phyloP scores from a whole-genome alignment of 2,888 invertebrate genomes.

The Pollenia angustigena region DNA sequence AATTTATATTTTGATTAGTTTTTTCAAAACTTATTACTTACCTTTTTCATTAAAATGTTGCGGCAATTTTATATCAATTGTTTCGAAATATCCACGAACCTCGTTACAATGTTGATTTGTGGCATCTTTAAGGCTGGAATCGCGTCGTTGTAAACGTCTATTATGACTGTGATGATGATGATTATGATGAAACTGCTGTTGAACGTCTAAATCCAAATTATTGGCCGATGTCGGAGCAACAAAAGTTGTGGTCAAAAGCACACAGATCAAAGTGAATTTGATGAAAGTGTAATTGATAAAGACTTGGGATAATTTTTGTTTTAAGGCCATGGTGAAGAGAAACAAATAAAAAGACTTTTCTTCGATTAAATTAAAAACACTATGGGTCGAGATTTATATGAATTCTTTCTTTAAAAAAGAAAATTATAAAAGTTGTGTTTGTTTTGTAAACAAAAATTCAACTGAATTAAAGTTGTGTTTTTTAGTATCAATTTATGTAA shows the following conservation, averaged over 20 bases:
- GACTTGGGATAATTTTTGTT: conserved; percentile 44
- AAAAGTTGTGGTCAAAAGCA: conserved; percentile 53
- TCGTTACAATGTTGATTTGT: conserved; percentile 79
- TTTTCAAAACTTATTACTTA: conserved; percentile 66
- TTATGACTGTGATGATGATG: conserved; percentile 74
- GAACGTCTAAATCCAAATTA: conserved; percentile 66
- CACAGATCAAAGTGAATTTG: conserved; percentile 49
- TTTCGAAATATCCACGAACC: conserved; percentile 81
- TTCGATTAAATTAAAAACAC: no score
- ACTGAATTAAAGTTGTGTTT: no score
- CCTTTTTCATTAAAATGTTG: conserved; percentile 82
- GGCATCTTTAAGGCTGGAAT: conserved; percentile 78
- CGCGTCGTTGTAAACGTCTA: conserved; percentile 80
- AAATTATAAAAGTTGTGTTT: no score
- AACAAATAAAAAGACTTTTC: no score
- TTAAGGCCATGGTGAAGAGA: conserved; percentile 54
- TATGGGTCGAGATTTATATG: no score
- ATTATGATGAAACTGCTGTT: conserved; percentile 75
- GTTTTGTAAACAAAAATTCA: no score
- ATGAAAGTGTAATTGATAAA: conserved; percentile 31
- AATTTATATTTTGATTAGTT: background rate
- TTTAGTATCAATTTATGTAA: no score
- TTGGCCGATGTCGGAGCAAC: conserved; percentile 48
- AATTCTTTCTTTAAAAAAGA: no score
- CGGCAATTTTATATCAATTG: conserved; percentile 82